Percentiles rank a stretch among this genome's conserved stretches.
Evolutionary conservation across 2,888 invertebrate species (phyloP).

Genomic region (Drosophila percnosoma): DNA sequence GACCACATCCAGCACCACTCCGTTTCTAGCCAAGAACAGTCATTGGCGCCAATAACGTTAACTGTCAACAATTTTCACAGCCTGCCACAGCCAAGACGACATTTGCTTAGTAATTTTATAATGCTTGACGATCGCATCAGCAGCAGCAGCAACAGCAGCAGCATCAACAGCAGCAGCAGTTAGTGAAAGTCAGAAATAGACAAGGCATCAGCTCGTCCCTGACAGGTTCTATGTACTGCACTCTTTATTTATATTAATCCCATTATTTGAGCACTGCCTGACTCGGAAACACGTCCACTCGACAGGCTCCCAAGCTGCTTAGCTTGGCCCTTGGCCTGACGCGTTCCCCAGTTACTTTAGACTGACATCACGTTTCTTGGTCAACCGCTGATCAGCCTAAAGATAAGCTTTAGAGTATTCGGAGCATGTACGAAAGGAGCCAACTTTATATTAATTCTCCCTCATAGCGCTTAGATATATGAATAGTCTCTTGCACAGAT

Average conservation of each 20-base stretch:
- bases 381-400: conserved; percentile 5
- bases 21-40: conserved; percentile 27
- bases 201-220: conserved; percentile 8
- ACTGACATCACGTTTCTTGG: conserved; percentile 75
- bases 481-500: neutral
- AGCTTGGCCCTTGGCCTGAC: conserved; percentile 61
- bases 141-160: neutral
- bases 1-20: neutral
- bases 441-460: neutral
- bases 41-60: conserved; percentile 69
- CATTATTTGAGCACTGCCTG: conserved; percentile 49
- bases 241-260: conserved; percentile 48
- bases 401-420: conserved; percentile 11
- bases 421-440: neutral
- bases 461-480: neutral
- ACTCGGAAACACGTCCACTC: conserved; percentile 41
- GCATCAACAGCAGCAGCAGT: conserved; percentile 1
- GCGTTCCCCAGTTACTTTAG: conserved; percentile 54
- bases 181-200: conserved; percentile 51
- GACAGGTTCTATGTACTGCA: conserved; percentile 20
- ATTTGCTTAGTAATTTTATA: conserved; percentile 69
- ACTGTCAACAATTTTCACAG: conserved; percentile 64
- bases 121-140: conserved; percentile 26
- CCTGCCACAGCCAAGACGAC: conserved; percentile 62
- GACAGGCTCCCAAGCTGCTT: conserved; percentile 24